Percentiles rank a stretch among this genome's conserved stretches.
Evolutionary conservation across 2,113 vertebrate genomes (phyloP).

Genomic region (Damaliscus lunatus): DNA sequence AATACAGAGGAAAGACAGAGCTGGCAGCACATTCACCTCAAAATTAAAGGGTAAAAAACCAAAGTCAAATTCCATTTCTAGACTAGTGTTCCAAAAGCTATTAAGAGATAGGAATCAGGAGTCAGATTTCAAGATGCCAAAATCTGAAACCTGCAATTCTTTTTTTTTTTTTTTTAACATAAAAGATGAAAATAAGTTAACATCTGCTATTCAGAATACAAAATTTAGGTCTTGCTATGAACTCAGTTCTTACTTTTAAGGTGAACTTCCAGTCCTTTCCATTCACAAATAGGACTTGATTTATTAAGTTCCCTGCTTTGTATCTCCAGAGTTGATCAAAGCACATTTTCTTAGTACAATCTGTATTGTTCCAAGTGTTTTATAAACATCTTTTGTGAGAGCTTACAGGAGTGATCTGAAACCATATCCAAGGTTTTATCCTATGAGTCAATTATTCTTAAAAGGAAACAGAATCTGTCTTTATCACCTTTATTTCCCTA

Average conservation of each 20-base stretch:
- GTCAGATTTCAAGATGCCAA: constrained; percentile 51
- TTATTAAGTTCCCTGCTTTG: constrained; percentile 59
- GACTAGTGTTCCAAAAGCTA: constrained; percentile 18
- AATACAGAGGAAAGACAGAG: background rate
- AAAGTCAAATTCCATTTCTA: constrained; percentile 49
- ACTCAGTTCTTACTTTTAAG: constrained; percentile 57
- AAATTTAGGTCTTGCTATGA: constrained; percentile 32
- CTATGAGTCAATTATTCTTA: constrained; percentile 63
- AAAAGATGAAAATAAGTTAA: constrained; percentile 57
- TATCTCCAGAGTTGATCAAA: constrained; percentile 65
- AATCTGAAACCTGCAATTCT: constrained; percentile 48
- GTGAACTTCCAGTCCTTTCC: constrained; percentile 52
- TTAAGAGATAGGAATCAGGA: constrained; percentile 58
- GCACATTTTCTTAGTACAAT: constrained; percentile 67
- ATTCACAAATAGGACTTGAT: constrained; percentile 58
- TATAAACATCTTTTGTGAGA: constrained; percentile 67
- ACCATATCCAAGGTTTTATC: constrained; percentile 46
- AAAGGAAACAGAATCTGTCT: constrained; percentile 47
- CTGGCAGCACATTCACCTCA: constrained; percentile 27
- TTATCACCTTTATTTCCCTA: constrained; percentile 48
- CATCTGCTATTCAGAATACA: constrained; percentile 41
- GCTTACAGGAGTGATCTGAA: constrained; percentile 60
- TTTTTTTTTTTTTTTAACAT: constrained; percentile 57
- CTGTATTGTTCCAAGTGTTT: constrained; percentile 70
- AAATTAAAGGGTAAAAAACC: constrained; percentile 53